Percentiles rank a stretch among this genome's conserved stretches.
These are phyloP conservation scores for Musca vetustissima DNA, from an alignment of 1,140 invertebrate genomes.

Conservation along the genomic window DNA sequence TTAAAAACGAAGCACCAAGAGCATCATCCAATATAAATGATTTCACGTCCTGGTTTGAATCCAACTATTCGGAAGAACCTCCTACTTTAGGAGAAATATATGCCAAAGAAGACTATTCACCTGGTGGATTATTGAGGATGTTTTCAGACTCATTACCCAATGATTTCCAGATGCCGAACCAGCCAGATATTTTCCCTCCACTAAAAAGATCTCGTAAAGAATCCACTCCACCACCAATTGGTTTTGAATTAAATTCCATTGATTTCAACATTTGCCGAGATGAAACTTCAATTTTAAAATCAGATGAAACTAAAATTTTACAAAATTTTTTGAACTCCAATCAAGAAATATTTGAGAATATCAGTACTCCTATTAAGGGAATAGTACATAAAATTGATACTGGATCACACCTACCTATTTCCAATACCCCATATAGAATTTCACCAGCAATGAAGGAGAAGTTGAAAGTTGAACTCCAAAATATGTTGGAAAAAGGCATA, in stretches of 20 bases:
- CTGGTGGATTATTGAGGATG: background rate
- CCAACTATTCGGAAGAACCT: background rate
- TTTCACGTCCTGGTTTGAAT: background rate
- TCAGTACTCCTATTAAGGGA: background rate
- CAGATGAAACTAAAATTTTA: background rate
- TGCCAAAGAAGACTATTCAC: background rate
- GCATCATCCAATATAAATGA: background rate
- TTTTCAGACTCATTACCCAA: background rate
- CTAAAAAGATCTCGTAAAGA: background rate
- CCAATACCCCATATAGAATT: constrained; percentile 30
- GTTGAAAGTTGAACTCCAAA: constrained; percentile 29
- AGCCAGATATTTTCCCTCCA: background rate
- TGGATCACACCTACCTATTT: constrained; percentile 4
- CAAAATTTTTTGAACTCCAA: no score
- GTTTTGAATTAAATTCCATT: constrained; percentile 1
- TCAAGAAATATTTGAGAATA: constrained; percentile 1
- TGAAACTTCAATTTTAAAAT: background rate
- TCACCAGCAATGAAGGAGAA: constrained; percentile 28
- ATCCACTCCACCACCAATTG: background rate
- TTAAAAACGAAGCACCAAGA: background rate
- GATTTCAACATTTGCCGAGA: background rate
- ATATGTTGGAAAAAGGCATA: constrained; percentile 48
- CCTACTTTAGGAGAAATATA: background rate
- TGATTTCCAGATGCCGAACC: background rate
- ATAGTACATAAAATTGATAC: constrained; percentile 11